Evolutionary conservation across 2,797 vertebrate genomes (phyloP), one percentile per base, ranked within the genome.

Genomic region (Sebastes kiyomatsui): DNA sequence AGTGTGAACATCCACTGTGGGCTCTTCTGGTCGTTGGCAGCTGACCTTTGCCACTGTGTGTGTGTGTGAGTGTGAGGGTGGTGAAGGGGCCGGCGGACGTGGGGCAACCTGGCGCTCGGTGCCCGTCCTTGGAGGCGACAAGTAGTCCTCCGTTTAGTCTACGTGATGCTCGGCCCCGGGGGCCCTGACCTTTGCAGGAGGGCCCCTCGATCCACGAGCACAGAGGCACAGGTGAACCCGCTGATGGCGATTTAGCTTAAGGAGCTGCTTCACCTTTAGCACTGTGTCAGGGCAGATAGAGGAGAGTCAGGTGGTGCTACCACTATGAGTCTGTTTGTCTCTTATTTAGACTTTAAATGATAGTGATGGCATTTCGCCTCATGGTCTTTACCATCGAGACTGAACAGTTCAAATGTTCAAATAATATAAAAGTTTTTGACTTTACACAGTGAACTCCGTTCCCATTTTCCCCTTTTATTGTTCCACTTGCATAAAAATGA

Each of bases 181-280:
- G 81, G 65, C 52, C 25, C 32, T 92, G 92, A 93, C 92, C 92
- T 94, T 94, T 93, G 22, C 16, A 56, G 60, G 54, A 54, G 6
- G 54, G 28, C 16, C n/a, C 22, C 32, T 71, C 52, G 33, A 79
- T 79, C 11, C 16, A 42, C 46, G 5, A 72, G 42, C 30, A 68
- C 33, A 35, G n/a, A 32, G 66, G 75, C 30, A 27, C 84, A 91
- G 87, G 82, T 90, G 80, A 86, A 33, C 35, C n/a, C 2, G 2
- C 25, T 9, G 46, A 67, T 33, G 70, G 52, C 1, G 5, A 25
- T 83, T 82, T 90, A 49, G 87, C 93, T 90, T 28, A 25, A 81
- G 88, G 92, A 90, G 73, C 72, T 67, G 56, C 66, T 87, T 93
- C 88, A 93, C 93, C 92, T 94, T 94, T 92, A 86, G 67, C 64